Conservation (phyloP, 2,797 vertebrate genomes). For the Scyliorhinus canicula region DNA sequence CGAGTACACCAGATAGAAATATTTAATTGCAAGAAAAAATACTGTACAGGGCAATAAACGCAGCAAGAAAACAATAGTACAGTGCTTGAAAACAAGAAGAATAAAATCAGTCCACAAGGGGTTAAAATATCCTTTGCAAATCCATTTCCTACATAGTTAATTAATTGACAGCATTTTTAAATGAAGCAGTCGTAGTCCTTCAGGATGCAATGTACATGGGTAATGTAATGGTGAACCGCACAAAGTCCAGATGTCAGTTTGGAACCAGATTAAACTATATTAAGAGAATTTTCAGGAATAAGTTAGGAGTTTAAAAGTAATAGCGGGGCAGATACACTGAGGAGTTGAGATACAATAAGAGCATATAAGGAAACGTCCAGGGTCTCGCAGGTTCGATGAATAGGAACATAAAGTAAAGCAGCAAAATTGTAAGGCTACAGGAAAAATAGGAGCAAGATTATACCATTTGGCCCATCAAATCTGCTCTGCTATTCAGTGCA, state of each 20-base stretch:
- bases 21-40: too few relatives aligned
- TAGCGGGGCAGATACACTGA: background rate
- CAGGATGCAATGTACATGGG: background rate
- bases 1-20: too few relatives aligned
- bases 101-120: background rate
- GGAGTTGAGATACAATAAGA: background rate
- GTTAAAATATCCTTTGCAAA: background rate
- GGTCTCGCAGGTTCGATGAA: background rate
- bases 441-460: too few relatives aligned
- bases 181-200: background rate
- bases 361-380: background rate
- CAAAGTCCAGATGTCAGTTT: background rate
- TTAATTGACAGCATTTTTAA: background rate
- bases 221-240: background rate
- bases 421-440: background rate
- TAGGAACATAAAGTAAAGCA: background rate
- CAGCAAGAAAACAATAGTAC: background rate
- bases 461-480: too few relatives aligned
- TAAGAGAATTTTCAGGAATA: background rate
- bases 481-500: too few relatives aligned
- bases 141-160: background rate
- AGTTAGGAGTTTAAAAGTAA: background rate
- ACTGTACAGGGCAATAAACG: background rate
- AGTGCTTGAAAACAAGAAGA: background rate
- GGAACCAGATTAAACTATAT: background rate